Evolutionary conservation across 2,797 vertebrate species (phyloP).

Genomic region (Micromesistius poutassou): DNA sequence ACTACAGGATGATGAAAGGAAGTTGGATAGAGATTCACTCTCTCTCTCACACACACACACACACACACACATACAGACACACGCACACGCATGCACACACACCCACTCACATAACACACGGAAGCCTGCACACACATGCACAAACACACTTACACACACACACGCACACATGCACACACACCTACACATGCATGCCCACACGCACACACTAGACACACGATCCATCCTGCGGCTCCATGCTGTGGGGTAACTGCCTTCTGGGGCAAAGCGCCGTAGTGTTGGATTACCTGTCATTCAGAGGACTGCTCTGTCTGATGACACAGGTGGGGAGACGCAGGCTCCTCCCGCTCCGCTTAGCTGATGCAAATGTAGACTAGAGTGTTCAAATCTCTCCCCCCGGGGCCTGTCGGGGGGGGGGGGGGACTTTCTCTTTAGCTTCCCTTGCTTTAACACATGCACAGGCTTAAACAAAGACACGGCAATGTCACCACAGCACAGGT

Average conservation of each 20-base stretch:
- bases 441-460: not conserved
- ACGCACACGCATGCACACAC: not conserved
- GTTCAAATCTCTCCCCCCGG: constrained; percentile 20
- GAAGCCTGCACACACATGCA: not conserved
- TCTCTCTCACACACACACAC: not conserved
- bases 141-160: not conserved
- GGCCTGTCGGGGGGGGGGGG: not conserved
- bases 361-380: constrained; percentile 10
- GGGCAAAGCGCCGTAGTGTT: constrained; percentile 31
- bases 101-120: not conserved
- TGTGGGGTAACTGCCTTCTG: constrained; percentile 32
- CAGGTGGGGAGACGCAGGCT: constrained; percentile 20
- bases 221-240: constrained; percentile 7
- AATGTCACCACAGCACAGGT: not conserved
- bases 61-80: not conserved
- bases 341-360: constrained; percentile 12
- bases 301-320: constrained; percentile 27
- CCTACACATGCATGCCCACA: not conserved
- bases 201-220: not conserved
- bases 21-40: constrained; percentile 18
- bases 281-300: constrained; percentile 45
- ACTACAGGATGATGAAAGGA: constrained; percentile 20
- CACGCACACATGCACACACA: not conserved
- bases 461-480: not conserved
- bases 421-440: not conserved